Conservation (phyloP, 2,797 vertebrate genomes). For the Mallotus villosus region DNA sequence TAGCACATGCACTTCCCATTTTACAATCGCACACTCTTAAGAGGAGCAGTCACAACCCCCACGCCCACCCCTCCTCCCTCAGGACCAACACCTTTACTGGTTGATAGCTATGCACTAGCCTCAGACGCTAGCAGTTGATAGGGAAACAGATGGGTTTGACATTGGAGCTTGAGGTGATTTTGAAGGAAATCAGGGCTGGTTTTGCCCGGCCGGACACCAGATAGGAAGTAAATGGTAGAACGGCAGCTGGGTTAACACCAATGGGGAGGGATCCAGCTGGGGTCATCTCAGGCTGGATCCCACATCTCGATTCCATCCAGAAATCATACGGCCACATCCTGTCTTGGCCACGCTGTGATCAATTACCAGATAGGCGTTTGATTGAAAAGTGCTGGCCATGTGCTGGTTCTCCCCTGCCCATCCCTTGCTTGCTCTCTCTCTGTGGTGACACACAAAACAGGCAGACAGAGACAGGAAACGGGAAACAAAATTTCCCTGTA, state of each 20-base stretch:
- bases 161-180: slow-evolving; percentile 15
- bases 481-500: slow-evolving; percentile 1
- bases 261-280: background rate
- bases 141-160: slow-evolving; percentile 5
- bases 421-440: background rate
- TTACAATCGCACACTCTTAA: background rate
- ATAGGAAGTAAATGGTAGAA: background rate
- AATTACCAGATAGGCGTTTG: background rate
- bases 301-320: background rate
- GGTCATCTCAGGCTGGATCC: background rate
- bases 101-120: background rate
- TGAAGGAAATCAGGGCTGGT: slow-evolving; percentile 32
- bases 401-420: background rate
- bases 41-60: slow-evolving; percentile 32
- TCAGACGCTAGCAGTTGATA: background rate
- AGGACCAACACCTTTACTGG: slow-evolving; percentile 7
- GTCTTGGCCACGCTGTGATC: background rate
- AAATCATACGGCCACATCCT: background rate
- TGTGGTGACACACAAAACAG: background rate
- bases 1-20: slow-evolving; percentile 35
- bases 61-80: slow-evolving; percentile 3
- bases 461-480: slow-evolving; percentile 9
- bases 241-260: background rate
- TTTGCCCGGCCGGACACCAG: background rate
- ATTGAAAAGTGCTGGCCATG: background rate